Evolutionary conservation across 2,888 invertebrate genomes (phyloP).

Genomic region (Amblyjoppa proteus): DNA sequence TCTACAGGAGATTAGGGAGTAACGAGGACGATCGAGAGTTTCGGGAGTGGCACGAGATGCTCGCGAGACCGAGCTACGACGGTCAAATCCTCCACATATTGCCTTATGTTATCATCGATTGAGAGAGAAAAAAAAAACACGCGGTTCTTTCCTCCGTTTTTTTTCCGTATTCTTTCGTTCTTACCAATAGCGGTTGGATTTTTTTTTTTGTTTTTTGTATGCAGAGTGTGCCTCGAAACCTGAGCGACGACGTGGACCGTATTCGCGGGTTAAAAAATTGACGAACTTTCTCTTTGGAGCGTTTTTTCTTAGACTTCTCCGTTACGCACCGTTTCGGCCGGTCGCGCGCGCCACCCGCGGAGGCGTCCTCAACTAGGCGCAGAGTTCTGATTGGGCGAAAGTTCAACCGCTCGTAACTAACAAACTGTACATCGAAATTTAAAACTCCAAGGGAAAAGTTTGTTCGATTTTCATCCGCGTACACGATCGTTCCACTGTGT

Average conservation of each 20-base stretch:
- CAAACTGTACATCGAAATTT: not conserved
- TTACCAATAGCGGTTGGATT: not conserved
- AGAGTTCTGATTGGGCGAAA: not conserved
- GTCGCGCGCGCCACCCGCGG: not conserved
- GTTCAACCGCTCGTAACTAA: not conserved
- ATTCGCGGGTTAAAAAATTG: not conserved
- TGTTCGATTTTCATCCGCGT: not conserved
- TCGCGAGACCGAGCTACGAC: constrained; percentile 90
- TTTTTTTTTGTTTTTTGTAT: constrained; percentile 19
- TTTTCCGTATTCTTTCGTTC: not conserved
- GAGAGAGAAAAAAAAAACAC: constrained; percentile 61
- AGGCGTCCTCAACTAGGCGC: not conserved
- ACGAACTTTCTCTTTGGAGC: not conserved
- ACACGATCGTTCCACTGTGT: not conserved
- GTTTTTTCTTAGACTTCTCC: not conserved
- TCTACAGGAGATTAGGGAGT: constrained; percentile 72
- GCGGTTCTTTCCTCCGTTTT: not conserved
- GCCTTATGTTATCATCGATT: constrained; percentile 99
- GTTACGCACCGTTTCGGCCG: not conserved
- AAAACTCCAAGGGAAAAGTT: not conserved
- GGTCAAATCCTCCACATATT: constrained; percentile 95
- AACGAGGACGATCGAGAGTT: constrained; percentile 87
- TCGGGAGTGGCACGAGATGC: constrained; percentile 96
- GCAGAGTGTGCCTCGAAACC: not conserved
- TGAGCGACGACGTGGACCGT: not conserved